These are phyloP conservation scores for Pteria penguin DNA, from an alignment of 2,888 invertebrate species.

Conservation along the genomic window DNA sequence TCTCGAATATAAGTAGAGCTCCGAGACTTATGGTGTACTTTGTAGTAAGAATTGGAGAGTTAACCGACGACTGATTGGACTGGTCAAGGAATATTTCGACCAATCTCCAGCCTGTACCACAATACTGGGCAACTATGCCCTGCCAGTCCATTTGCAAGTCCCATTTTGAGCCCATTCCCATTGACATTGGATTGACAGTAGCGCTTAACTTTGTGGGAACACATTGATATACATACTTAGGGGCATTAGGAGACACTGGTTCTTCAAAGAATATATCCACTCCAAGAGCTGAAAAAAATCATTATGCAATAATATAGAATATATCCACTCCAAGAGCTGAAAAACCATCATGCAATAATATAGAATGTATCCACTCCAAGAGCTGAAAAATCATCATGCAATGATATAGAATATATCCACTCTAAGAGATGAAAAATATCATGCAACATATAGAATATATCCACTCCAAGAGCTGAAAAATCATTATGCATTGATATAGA, in stretches of 20 bases:
- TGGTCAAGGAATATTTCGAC: conserved; percentile 73
- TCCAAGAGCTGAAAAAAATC: conserved; percentile 64
- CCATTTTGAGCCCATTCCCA: conserved; percentile 23
- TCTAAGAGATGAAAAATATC: too few species aligned
- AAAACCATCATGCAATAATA: too few species aligned
- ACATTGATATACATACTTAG: conserved; percentile 68
- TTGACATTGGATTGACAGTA: not conserved
- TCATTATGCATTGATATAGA: too few species aligned
- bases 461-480: too few species aligned
- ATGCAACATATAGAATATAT: too few species aligned
- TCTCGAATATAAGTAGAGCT: conserved; percentile 77
- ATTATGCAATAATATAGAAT: too few species aligned
- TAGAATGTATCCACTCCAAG: too few species aligned
- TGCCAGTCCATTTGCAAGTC: conserved; percentile 68
- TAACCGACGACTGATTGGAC: conserved; percentile 11
- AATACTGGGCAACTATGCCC: conserved; percentile 62
- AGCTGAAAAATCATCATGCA: too few species aligned
- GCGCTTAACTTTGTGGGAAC: conserved; percentile 62
- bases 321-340: too few species aligned
- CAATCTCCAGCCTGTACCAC: conserved; percentile 73
- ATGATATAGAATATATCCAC: too few species aligned
- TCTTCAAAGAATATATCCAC: conserved; percentile 76
- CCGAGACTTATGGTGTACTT: conserved; percentile 50
- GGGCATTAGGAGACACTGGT: conserved; percentile 56
- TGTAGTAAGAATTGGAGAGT: conserved; percentile 36